phyloP scores from a whole-genome alignment of 2,888 invertebrate species.

The Sepioteuthis lessoniana region DNA sequence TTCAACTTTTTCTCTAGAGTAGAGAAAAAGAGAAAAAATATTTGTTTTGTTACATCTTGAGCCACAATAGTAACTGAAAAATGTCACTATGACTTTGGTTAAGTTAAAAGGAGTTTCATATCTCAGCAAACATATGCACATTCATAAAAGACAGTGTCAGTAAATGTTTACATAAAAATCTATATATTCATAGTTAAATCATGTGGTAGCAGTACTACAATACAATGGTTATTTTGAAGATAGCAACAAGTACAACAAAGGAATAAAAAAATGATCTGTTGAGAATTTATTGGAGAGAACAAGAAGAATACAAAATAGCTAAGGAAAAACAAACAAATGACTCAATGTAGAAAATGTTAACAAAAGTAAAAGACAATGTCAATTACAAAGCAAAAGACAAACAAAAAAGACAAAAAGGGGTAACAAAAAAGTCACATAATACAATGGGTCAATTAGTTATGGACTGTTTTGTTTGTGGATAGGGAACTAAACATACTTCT shows the following conservation, averaged over 20 bases:
- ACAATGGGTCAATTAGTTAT: too few species aligned
- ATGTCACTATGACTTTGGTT: not conserved
- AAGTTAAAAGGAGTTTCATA: conserved; percentile 3
- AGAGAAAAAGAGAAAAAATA: not conserved
- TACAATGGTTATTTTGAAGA: not conserved
- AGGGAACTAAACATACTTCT: too few species aligned
- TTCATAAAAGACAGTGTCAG: not conserved
- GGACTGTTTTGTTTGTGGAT: too few species aligned
- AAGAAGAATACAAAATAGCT: not conserved
- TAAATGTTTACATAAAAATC: conserved; percentile 12
- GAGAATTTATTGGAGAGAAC: not conserved
- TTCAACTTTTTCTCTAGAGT: not conserved
- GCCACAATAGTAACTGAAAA: not conserved
- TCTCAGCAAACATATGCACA: not conserved
- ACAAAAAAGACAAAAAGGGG: too few species aligned
- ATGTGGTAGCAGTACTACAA: not conserved
- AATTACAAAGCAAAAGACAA: too few species aligned
- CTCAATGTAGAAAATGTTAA: not conserved
- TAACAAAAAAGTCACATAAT: too few species aligned
- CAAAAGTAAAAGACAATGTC: not conserved
- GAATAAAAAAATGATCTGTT: not conserved
- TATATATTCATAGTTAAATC: not conserved
- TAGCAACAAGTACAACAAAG: not conserved
- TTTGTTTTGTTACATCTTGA: not conserved
- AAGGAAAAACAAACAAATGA: not conserved